Percentiles rank a stretch among this genome's conserved stretches.
These are phyloP conservation scores for Hirtodrosophila confusa DNA, from an alignment of 2,888 invertebrate genomes.

Conservation along the genomic window DNA sequence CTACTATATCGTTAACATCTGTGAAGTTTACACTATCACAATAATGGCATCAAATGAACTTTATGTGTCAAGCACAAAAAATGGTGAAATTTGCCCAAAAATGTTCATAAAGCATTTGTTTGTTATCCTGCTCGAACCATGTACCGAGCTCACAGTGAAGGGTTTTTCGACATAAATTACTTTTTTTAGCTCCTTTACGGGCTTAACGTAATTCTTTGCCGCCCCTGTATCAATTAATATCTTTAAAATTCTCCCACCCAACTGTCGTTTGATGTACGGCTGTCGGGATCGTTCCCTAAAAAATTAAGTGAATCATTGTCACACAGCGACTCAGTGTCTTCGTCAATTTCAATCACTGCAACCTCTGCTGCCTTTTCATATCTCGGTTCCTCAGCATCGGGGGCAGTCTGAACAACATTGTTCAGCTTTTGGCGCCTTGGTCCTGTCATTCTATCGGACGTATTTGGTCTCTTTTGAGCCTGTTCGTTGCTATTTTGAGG, in stretches of 20 bases:
- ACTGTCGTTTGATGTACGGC: constrained; percentile 10
- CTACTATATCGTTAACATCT: constrained; percentile 14
- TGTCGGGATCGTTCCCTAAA: constrained; percentile 5
- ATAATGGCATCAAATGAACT: constrained; percentile 2
- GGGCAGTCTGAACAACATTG: constrained; percentile 1
- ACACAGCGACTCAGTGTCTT: constrained; percentile 8
- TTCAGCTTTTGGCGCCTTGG: constrained; percentile 9
- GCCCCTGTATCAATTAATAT: constrained; percentile 9
- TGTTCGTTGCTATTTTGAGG: constrained; percentile 6
- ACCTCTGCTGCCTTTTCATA: constrained; percentile 15
- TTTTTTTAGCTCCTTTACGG: constrained; percentile 9
- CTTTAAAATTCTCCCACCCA: constrained; percentile 7
- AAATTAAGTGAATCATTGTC: constrained; percentile 15
- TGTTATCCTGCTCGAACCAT: constrained; percentile 13
- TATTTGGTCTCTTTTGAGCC: constrained; percentile 6
- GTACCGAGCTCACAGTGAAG: constrained; percentile 7
- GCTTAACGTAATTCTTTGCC: constrained; percentile 6
- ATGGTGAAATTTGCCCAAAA: constrained; percentile 2
- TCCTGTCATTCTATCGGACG: constrained; percentile 3
- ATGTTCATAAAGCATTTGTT: constrained; percentile 12
- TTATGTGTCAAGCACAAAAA: constrained; percentile 3
- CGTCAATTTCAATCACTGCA: constrained; percentile 7
- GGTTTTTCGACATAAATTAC: constrained; percentile 7
- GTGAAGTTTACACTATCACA: constrained; percentile 20
- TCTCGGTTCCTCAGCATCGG: neutral